Evolutionary conservation across 2,797 vertebrate genomes (phyloP), one percentile per base, ranked within the genome.

Genomic region (Mus minutoides): DNA sequence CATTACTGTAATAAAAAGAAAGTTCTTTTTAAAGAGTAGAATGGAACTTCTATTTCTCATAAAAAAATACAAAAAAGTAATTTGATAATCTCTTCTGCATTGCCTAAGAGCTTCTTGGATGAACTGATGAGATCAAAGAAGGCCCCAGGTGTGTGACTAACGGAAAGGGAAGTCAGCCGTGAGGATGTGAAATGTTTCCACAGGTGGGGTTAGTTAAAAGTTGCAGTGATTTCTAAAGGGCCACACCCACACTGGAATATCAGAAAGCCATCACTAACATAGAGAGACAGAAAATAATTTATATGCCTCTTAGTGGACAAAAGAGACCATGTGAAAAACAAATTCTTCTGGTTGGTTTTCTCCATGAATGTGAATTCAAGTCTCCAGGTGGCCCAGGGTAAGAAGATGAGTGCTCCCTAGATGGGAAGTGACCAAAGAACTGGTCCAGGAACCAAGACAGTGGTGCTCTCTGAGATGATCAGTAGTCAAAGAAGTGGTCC

Each of bases 1-100:
- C 14, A 85, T 78, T 67, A 60, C 37, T 89, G n/a, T 83, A 91
- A 86, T 34, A 31, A 91, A 64, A 94, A n/a, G 93, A 89, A 91
- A 89, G 88, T 52, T 85, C 90, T 78, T 78, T 95, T 94, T 34
- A 85, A 96, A 94, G 67, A 17, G 17, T 92, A 34, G 9, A 83
- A 92, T 37, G 71, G 85, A 71, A 76, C 14, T 71, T 93, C 56
- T 43, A 90, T 46, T 79, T 91, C 37, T 94, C 40, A 46, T 21
- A 34, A 90, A 83, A 83, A 19, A 75, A 69, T 43, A 94, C 19
- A 22, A 26, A 87, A 94, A 34, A 58, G 79, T 21, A 37, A 49
- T 64, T 31, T 90, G 26, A 84, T 85, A 80, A 26, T 34, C 43
- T 92, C 40, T 84, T 40, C 54, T 92, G 52, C 5, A 88, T 26